Base-by-base conservation (phyloP, 1,140 invertebrate genomes). In the Tetranychus urticae region DNA sequence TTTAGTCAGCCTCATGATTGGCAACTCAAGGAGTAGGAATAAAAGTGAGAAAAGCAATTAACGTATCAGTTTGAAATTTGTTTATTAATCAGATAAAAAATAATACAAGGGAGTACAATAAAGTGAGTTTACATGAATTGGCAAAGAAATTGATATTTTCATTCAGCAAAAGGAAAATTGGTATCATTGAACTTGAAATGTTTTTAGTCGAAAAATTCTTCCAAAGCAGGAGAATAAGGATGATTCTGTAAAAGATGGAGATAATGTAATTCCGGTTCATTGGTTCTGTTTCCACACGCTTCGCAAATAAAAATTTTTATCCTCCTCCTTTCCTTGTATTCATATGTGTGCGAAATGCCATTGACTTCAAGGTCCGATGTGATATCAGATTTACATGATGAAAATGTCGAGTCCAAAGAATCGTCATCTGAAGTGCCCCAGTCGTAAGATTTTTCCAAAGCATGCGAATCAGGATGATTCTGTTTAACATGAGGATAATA, bases 261-360 rank as follows among this genome's bases (percentile, higher is more conserved):
- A 73, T 93, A 96, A 70, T 97, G 91, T 10, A 84, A 81, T 76
- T 96, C 90, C 0, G 91, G 91, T 70, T 96, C 88, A 64, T 84
- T 85, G 33, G 93, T 96, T 14, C 92, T 97, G 74, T 96, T 89
- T 45, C 96, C 94, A 72, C 94, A 99, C 71, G 98, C 94, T 75
- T 99, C 94, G 74, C 94, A 99, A 8, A 99, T 93, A 73, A 98
- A 98, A 73, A 94, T 86, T 80, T 69, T 98, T 71, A 85, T 85
- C 62, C 94, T 23, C 23, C 23, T 80, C 58, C 93, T 77, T 74
- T 97, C 90, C 74, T 99, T 99, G 75, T 98, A 97, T 0, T 88
- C 90, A 73, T 96, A 99, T 61, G 85, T 81, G 73, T 97, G 89
- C 68, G 90, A 85, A 39, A 94, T 85, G 48, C 91, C 91, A 71